A percentile compares a stretch with the other conserved stretches of the same genome.
These are phyloP conservation scores for Cladopsammia gracilis DNA, from an alignment of 64 coral and sea anemone species.

Conservation along the genomic window DNA sequence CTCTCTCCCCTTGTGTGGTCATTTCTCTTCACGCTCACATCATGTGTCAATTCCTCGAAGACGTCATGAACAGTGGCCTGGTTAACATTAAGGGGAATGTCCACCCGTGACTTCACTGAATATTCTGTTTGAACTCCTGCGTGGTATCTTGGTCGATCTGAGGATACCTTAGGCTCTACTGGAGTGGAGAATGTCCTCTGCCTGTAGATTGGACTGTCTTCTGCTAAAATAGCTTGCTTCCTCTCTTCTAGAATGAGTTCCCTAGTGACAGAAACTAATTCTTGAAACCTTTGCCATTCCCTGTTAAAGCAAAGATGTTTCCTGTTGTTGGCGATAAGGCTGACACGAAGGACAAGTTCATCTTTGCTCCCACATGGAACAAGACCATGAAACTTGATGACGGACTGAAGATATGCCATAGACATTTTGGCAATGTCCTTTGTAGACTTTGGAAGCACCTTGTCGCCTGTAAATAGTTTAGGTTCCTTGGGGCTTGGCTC, in stretches of 20 bases:
- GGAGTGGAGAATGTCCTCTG: constrained; percentile 16
- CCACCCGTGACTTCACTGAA: not conserved
- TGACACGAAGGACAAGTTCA: constrained; percentile 24
- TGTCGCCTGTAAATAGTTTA: constrained; percentile 14
- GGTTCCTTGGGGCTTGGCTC: not conserved
- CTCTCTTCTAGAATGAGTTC: constrained; percentile 46
- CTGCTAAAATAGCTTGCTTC: constrained; percentile 17
- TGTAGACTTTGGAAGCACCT: constrained; percentile 20
- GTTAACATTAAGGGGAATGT: not conserved
- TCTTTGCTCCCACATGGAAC: constrained; percentile 35
- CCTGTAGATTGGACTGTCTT: not conserved
- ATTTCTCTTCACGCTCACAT: not conserved
- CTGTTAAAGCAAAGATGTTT: constrained; percentile 52
- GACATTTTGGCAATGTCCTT: constrained; percentile 50
- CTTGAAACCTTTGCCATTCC: constrained; percentile 47
- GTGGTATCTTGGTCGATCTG: constrained; percentile 8
- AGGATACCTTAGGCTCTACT: constrained; percentile 7
- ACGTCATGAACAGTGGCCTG: constrained; percentile 14
- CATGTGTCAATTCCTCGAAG: constrained; percentile 13
- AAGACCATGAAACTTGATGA: constrained; percentile 43
- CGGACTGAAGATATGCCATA: constrained; percentile 28
- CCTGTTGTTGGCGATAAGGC: constrained; percentile 46
- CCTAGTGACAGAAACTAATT: constrained; percentile 36
- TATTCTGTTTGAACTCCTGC: constrained; percentile 25
- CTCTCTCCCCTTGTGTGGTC: not conserved